phyloP scores from a whole-genome alignment of 2,113 vertebrate genomes.

The Hydropotes inermis region DNA sequence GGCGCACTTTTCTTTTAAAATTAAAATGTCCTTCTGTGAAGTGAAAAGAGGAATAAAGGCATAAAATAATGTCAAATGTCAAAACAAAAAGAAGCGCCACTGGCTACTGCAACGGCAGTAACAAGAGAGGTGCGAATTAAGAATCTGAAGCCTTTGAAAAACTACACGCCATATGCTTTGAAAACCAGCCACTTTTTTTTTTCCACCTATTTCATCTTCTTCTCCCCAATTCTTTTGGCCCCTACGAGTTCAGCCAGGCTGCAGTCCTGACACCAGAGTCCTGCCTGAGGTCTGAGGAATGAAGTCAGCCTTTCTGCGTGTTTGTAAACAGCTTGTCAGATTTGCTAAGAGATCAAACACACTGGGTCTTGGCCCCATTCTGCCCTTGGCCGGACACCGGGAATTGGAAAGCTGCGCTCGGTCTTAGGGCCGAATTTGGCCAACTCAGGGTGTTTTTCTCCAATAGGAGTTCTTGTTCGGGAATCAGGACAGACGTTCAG shows the following conservation, averaged over 20 bases:
- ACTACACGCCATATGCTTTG: not conserved
- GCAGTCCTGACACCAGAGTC: not conserved
- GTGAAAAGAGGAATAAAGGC: not conserved
- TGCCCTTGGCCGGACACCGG: not conserved
- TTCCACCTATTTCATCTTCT: not conserved
- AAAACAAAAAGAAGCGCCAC: not conserved
- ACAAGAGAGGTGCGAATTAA: not conserved
- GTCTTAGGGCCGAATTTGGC: not conserved
- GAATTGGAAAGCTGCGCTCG: not conserved
- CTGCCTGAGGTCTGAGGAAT: not conserved
- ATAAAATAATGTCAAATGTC: not conserved
- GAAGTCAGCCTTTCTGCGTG: not conserved
- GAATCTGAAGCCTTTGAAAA: not conserved
- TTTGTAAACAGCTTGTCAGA: not conserved
- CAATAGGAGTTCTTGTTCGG: not conserved
- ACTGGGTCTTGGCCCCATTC: not conserved
- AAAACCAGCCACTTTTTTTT: not conserved
- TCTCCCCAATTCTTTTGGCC: not conserved
- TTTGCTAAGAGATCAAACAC: not conserved
- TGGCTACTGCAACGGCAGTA: not conserved
- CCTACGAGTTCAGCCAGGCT: not conserved
- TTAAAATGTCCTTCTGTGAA: not conserved
- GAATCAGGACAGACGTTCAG: not conserved
- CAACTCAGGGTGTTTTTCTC: not conserved
- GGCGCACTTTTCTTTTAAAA: slow-evolving; percentile 21